phyloP scores from a whole-genome alignment of 2,797 vertebrate species.

The Vultur gryphus region DNA sequence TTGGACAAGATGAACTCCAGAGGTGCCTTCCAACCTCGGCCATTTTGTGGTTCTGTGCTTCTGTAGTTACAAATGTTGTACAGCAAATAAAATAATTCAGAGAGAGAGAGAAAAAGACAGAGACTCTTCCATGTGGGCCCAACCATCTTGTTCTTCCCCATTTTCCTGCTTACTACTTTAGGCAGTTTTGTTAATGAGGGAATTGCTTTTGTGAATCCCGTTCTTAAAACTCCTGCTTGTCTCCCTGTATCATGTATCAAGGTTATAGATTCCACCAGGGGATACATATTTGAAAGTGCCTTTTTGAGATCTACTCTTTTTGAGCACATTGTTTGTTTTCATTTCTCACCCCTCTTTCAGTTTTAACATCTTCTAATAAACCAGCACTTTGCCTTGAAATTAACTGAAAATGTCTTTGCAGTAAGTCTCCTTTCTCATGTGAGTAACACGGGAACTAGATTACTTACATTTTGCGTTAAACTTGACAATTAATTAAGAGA shows the following conservation, averaged over 20 bases:
- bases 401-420: neutral
- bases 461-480: neutral
- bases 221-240: neutral
- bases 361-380: neutral
- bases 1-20: neutral
- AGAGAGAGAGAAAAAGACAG: neutral
- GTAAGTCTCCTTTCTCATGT: neutral
- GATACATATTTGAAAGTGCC: neutral
- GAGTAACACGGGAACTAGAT: neutral
- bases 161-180: neutral
- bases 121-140: neutral
- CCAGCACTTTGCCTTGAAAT: neutral
- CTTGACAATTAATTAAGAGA: neutral
- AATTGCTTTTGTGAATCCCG: neutral
- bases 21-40: neutral
- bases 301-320: neutral
- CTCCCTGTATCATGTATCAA: neutral
- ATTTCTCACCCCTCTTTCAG: neutral
- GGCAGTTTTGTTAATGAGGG: neutral
- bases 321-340: neutral
- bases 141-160: neutral
- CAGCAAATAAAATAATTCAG: neutral
- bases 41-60: neutral
- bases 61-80: neutral
- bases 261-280: neutral